phyloP scores from a whole-genome alignment of 2,113 vertebrate species.

The Pithys albifrons region DNA sequence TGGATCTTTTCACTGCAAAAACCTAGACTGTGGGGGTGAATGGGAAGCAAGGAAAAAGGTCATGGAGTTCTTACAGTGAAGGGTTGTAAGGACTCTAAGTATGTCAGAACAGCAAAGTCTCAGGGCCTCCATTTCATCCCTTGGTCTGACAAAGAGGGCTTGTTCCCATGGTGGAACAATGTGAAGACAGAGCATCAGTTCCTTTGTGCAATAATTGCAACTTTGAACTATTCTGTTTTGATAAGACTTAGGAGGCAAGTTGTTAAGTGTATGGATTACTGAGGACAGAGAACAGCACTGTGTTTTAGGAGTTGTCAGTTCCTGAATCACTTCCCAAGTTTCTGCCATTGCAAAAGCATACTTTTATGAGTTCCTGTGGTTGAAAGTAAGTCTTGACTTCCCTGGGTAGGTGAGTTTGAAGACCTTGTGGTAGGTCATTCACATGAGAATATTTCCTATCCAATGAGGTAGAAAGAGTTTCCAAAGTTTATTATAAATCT shows the following conservation, averaged over 20 bases:
- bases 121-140: neutral
- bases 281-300: neutral
- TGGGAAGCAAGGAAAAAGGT: neutral
- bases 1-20: neutral
- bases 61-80: neutral
- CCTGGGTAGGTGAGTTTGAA: neutral
- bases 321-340: neutral
- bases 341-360: neutral
- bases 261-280: neutral
- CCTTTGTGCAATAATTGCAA: neutral
- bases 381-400: neutral
- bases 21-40: neutral
- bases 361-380: neutral
- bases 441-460: neutral
- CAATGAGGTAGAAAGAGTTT: neutral
- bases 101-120: neutral
- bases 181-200: neutral
- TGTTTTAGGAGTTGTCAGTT: neutral
- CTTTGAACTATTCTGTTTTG: neutral
- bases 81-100: neutral
- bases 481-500: neutral
- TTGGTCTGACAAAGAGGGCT: neutral
- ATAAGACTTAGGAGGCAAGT: neutral
- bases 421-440: neutral
- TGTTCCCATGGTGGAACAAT: neutral